Percentiles rank a stretch among this genome's conserved stretches.
Evolutionary conservation across 2,113 vertebrate genomes (phyloP).

Genomic region (Platysternon megacephalum): DNA sequence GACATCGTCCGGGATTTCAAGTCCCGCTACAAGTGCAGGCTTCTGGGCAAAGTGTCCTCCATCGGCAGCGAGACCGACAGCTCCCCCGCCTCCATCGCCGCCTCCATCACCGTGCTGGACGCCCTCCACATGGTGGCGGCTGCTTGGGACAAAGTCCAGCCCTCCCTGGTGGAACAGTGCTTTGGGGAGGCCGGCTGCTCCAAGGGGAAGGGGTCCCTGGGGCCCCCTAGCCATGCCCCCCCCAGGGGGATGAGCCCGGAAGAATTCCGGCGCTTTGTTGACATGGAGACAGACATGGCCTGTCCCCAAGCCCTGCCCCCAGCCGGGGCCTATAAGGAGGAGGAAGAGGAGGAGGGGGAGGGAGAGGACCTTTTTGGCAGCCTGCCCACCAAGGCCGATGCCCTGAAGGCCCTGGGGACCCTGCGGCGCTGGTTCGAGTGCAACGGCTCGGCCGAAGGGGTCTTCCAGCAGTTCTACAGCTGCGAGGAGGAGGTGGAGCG

Average conservation of each 20-base stretch:
- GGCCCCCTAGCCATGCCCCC: not conserved
- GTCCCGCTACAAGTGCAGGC: conserved; percentile 54
- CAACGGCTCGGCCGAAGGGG: not conserved
- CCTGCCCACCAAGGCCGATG: conserved; percentile 54
- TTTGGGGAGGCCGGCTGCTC: conserved; percentile 52
- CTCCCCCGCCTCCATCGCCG: fast-evolving
- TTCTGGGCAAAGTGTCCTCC: conserved; percentile 51
- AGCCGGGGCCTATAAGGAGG: conserved; percentile 37
- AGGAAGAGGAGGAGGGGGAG: not conserved
- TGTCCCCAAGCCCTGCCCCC: not conserved
- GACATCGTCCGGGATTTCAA: conserved; percentile 62
- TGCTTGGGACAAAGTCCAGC: conserved; percentile 59
- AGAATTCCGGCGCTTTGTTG: conserved; percentile 66
- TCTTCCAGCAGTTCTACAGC: conserved; percentile 63
- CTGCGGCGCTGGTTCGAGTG: conserved; percentile 64
- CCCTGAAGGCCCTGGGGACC: conserved; percentile 57
- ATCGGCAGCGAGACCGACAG: not conserved
- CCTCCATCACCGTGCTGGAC: conserved; percentile 45
- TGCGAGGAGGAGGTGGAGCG: conserved; percentile 64
- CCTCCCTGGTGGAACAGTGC: conserved; percentile 43
- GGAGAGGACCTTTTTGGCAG: not conserved
- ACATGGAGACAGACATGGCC: conserved; percentile 45
- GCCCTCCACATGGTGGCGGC: conserved; percentile 52
- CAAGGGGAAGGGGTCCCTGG: not conserved
- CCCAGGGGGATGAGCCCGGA: conserved; percentile 44